Evolutionary conservation across 2,797 vertebrate genomes (phyloP), one percentile per base, ranked within the genome.

Genomic region (Malacoraja senta): DNA sequence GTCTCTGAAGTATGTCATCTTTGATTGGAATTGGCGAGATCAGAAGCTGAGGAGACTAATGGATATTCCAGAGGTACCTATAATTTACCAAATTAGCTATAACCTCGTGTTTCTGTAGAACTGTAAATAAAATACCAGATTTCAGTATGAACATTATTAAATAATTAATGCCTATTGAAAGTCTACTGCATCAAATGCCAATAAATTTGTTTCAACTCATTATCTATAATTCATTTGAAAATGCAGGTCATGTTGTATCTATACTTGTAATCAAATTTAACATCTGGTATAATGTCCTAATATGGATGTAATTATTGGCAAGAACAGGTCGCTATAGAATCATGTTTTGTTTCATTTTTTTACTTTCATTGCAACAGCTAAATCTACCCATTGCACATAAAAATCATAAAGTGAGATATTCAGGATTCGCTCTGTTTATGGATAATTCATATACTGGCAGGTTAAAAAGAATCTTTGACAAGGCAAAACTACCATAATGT

Each of bases 21-120:
- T 99, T 93, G 99, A 99, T 96, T 99, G 99, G 99, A 99, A 99
- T 96, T 98, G 98, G 98, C 97, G 98, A 96, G 99, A 99, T 96
- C 98, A 98, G 96, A 99, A 99, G 94, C 95, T 97, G 32, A 97
- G 98, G 93, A 97, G 97, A 95, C 98, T 99, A 98, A 95, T 97
- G 94, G 98, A 99, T 94, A 97, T 99, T 95, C 98, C 98, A 65
- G 99, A 99, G 98, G 99, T 99, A 96, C 95, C 26, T 72, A 19
- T 92, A 26, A 76, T 26, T 92, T 92, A 15, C 29, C 1, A 53
- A 74, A 44, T 24, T 74, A 44, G 35, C 68, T 24, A 19, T 44
- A 4, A 53, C 26, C 26, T 24, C 19, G 8, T 15, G 35, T 1
- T n/a, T 74, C 12, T 76, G 32, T 63, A 19, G 4, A 76, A 32